Conservation (phyloP, 1,140 invertebrate genomes). For the Heliconius eleuchia region DNA sequence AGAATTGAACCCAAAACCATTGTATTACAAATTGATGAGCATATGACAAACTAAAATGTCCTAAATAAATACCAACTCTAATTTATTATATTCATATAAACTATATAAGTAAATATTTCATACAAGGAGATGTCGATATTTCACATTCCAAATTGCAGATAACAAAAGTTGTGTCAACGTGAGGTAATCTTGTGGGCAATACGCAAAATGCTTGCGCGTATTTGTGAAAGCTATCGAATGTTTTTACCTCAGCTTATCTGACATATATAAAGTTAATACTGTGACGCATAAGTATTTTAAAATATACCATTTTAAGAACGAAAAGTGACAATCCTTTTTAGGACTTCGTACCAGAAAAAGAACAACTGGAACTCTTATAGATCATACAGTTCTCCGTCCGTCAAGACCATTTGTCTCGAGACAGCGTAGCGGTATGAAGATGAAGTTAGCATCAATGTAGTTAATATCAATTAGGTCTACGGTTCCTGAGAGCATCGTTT, state of each 20-base stretch:
- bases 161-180: not conserved
- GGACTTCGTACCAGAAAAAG: too few relatives aligned
- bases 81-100: not conserved
- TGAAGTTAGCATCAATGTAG: too few relatives aligned
- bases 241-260: not conserved
- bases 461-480: too few relatives aligned
- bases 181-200: not conserved
- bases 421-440: too few relatives aligned
- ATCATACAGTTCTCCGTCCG: too few relatives aligned
- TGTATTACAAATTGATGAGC: not conserved
- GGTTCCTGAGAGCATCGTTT: too few relatives aligned
- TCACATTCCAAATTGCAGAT: not conserved
- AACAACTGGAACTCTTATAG: too few relatives aligned
- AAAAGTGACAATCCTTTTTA: too few relatives aligned
- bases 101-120: not conserved
- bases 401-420: too few relatives aligned
- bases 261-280: not conserved
- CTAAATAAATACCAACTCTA: not conserved
- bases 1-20: too few relatives aligned
- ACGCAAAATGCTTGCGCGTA: not conserved
- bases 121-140: not conserved
- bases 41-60: not conserved
- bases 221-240: constrained; percentile 5
- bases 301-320: too few relatives aligned
- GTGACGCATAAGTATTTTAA: too few relatives aligned